phyloP scores from a whole-genome alignment of 2,113 vertebrate genomes.

The Lepisosteus oculatus region DNA sequence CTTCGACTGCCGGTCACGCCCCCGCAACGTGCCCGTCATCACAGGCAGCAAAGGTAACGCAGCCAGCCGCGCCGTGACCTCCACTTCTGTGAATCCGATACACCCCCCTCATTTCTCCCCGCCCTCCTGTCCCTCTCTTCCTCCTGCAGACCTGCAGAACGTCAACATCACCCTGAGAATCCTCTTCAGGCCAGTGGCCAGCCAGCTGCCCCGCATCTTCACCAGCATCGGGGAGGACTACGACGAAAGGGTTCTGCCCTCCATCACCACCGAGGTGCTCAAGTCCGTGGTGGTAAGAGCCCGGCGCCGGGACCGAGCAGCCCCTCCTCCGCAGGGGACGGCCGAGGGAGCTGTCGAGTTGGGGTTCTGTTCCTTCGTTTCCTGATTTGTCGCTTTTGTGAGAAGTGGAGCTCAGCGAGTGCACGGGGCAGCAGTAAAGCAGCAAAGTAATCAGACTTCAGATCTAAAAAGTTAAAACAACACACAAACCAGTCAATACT shows the following conservation, averaged over 20 bases:
- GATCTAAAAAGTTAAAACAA: too few species aligned
- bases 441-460: too few species aligned
- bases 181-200: constrained; percentile 83
- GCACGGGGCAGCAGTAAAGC: too few species aligned
- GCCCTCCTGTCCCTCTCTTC: background rate
- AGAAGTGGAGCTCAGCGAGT: too few species aligned
- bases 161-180: constrained; percentile 96
- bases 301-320: too few species aligned
- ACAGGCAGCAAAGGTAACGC: constrained; percentile 94
- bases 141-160: constrained; percentile 87
- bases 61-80: background rate
- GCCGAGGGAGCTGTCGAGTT: too few species aligned
- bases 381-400: too few species aligned
- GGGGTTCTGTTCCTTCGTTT: too few species aligned
- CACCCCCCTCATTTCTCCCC: background rate
- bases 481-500: too few species aligned
- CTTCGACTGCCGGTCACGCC: constrained; percentile 93
- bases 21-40: constrained; percentile 91
- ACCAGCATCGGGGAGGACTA: constrained; percentile 96
- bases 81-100: background rate
- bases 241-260: constrained; percentile 91
- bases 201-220: constrained; percentile 87
- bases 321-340: too few species aligned
- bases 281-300: constrained; percentile 77
- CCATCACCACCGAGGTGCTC: constrained; percentile 83